Percentiles rank a stretch among this genome's conserved stretches.
These are phyloP conservation scores for Arctocebus calabarensis DNA, from an alignment of 2,797 vertebrate species.

Conservation along the genomic window DNA sequence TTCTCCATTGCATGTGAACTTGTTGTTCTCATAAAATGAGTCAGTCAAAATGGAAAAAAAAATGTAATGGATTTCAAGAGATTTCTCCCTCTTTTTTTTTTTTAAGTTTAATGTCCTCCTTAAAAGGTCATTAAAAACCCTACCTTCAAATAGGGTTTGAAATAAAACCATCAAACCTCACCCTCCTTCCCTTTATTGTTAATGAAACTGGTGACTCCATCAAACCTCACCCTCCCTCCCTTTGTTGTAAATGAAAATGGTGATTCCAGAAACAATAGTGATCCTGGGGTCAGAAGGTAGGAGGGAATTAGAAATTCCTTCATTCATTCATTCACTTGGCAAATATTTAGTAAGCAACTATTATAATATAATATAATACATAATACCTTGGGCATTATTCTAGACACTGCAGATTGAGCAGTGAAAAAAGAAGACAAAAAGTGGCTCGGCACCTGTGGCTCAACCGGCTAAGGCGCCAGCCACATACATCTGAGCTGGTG, in stretches of 20 bases:
- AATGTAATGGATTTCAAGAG: background rate
- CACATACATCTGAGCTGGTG: too few species aligned
- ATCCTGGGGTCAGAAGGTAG: background rate
- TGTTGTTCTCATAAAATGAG: conserved; percentile 50
- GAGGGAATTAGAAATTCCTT: background rate
- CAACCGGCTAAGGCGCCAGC: too few species aligned
- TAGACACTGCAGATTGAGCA: background rate
- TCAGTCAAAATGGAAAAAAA: background rate
- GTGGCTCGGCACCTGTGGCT: too few species aligned
- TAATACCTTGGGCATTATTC: background rate
- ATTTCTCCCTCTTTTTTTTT: conserved; percentile 5
- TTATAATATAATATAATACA: too few species aligned
- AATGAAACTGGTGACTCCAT: background rate
- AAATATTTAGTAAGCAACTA: background rate
- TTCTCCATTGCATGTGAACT: background rate
- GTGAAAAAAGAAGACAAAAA: background rate
- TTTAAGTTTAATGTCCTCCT: background rate
- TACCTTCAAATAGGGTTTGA: background rate
- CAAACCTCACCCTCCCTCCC: background rate
- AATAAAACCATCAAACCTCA: background rate
- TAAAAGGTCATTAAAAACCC: conserved; percentile 17
- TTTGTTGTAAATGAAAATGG: background rate
- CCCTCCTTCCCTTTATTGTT: background rate
- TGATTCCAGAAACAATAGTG: background rate
- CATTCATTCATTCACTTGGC: background rate